phyloP scores from a whole-genome alignment of 37 sponge, comb jelly and placozoan genomes.

The Ephydatia muelleri region DNA sequence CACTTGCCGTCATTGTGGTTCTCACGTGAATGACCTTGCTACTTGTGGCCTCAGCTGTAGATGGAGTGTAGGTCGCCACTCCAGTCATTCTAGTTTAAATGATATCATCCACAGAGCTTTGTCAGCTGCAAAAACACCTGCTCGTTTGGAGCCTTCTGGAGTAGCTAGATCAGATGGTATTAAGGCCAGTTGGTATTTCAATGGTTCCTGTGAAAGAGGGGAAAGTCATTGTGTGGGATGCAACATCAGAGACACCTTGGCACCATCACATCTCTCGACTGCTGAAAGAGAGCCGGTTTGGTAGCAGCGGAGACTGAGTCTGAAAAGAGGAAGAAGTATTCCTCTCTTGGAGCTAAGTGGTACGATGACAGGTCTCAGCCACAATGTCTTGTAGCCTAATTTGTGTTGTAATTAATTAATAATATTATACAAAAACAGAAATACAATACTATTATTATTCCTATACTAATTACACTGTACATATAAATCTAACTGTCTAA shows the following conservation, averaged over 20 bases:
- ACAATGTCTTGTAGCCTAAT: no score
- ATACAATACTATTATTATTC: no score
- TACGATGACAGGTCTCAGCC: no score
- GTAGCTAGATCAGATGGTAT: slow-evolving; percentile 14
- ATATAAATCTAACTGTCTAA: no score
- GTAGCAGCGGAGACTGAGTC: background rate
- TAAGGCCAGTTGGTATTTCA: slow-evolving; percentile 6
- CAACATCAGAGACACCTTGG: slow-evolving; percentile 30
- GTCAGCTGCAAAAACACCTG: slow-evolving; percentile 1
- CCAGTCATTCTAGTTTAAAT: background rate
- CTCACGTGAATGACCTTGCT: slow-evolving; percentile 3
- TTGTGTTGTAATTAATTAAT: no score
- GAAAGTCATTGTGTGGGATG: slow-evolving; percentile 28
- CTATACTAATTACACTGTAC: no score
- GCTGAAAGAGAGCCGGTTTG: background rate
- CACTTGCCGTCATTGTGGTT: slow-evolving; percentile 3
- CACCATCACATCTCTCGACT: slow-evolving; percentile 8
- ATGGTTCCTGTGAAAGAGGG: slow-evolving; percentile 10
- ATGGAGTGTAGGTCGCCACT: slow-evolving; percentile 13
- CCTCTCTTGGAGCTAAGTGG: background rate
- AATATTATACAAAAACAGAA: no score
- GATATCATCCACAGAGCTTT: slow-evolving; percentile 4
- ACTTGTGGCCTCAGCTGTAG: background rate
- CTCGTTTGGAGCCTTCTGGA: slow-evolving; percentile 13
- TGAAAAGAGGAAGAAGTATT: background rate